Evolutionary conservation across 2,797 vertebrate genomes (phyloP).

Genomic region (Sphenopsis melanotis): DNA sequence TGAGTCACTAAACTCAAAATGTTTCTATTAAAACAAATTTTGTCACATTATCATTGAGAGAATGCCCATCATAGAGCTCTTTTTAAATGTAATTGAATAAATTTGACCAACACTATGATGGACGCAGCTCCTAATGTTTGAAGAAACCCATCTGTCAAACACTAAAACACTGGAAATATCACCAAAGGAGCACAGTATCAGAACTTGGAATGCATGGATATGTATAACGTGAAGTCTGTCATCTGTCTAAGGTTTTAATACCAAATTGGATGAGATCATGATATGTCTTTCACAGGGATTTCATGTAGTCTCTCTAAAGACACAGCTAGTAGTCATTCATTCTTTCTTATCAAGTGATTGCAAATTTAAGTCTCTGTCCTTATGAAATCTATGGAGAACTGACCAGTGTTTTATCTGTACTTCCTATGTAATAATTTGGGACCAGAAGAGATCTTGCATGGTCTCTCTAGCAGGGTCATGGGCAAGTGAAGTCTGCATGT

Average conservation of each 20-base stretch:
- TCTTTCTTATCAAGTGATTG: not conserved
- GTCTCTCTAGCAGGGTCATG: not conserved
- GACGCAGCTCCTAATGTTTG: not conserved
- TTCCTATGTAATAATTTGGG: not conserved
- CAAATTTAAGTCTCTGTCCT: not conserved
- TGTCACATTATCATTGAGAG: not conserved
- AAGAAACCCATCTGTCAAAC: not conserved
- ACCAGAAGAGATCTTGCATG: not conserved
- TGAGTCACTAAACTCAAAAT: not conserved
- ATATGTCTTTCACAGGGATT: not conserved
- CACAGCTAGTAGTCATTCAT: rapidly evolving
- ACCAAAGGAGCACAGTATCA: not conserved
- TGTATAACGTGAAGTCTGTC: not conserved
- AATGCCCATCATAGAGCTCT: not conserved
- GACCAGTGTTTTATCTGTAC: not conserved
- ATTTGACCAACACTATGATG: not conserved
- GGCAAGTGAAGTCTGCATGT: not conserved
- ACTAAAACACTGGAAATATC: not conserved
- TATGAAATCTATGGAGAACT: not conserved
- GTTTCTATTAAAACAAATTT: not conserved
- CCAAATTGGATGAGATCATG: not conserved
- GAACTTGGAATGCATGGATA: not conserved
- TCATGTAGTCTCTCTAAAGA: not conserved
- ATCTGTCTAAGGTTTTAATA: not conserved
- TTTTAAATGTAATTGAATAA: not conserved